These are phyloP conservation scores for Cyclina sinensis DNA, from an alignment of 1,140 invertebrate genomes.

Conservation along the genomic window DNA sequence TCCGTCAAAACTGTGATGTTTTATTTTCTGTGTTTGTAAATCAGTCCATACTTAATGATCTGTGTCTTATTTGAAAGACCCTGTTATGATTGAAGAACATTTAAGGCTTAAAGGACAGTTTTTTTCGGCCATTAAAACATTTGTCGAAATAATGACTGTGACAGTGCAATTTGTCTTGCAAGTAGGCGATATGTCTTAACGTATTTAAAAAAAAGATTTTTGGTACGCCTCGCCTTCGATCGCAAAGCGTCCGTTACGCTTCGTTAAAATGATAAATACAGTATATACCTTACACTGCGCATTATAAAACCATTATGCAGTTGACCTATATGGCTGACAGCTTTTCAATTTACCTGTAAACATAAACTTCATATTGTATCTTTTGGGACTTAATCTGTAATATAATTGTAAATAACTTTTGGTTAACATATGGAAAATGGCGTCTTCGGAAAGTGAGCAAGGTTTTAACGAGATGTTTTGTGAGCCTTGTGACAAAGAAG, in stretches of 20 bases:
- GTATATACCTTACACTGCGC: background rate
- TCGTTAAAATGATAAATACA: background rate
- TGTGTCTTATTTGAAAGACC: no score
- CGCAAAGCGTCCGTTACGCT: background rate
- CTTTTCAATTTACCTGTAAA: slow-evolving; percentile 15
- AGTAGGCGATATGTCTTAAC: no score
- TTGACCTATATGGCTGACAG: background rate
- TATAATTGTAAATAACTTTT: background rate
- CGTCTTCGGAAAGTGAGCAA: background rate
- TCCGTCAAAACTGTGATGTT: no score
- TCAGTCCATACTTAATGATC: no score
- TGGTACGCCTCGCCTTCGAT: no score
- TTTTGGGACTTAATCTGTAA: background rate
- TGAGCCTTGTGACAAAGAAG: slow-evolving; percentile 1
- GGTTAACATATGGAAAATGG: background rate
- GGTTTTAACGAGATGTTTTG: background rate
- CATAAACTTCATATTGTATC: background rate
- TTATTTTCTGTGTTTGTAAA: no score
- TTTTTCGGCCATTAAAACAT: no score
- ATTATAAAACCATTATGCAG: background rate
- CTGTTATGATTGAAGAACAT: no score
- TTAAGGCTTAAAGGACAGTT: no score
- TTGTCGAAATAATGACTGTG: no score
- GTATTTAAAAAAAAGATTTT: no score
- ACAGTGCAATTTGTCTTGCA: no score